Conservation (phyloP, 2,797 vertebrate species). For the Argentina silus region DNA sequence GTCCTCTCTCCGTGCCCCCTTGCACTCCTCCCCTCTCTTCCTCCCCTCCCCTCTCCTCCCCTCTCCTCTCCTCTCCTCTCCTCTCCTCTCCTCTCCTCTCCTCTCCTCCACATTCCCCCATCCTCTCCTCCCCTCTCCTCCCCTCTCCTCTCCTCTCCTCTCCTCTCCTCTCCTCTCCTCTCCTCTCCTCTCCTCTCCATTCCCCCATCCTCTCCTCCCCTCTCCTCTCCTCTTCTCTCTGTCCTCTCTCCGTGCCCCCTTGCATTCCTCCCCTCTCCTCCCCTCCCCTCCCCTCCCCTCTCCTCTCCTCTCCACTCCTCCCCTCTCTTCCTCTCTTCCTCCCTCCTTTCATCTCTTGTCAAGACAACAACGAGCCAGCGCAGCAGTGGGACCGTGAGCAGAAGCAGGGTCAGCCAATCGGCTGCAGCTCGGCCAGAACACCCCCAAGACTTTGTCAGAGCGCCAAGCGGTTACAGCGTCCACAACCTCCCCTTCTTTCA, state of each 20-base stretch:
- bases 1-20: no score
- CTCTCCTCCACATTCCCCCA: background rate
- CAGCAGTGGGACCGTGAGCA: conserved; percentile 33
- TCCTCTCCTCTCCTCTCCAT: background rate
- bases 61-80: background rate
- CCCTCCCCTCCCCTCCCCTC: background rate
- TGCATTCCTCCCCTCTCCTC: background rate
- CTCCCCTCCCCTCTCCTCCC: background rate
- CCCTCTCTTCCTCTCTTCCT: background rate
- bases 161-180: background rate
- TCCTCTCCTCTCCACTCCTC: background rate
- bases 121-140: background rate
- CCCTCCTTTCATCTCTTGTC: conserved; percentile 36
- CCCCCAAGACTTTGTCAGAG: conserved; percentile 21
- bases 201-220: background rate
- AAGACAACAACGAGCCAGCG: conserved; percentile 33
- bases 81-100: background rate
- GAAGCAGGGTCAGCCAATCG: conserved; percentile 9
- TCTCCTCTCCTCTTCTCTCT: background rate
- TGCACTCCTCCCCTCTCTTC: background rate
- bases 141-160: background rate
- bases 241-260: no score
- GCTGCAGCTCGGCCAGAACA: conserved; percentile 38
- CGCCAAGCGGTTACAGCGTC: background rate
- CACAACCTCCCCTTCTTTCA: background rate